Percentiles rank a stretch among this genome's conserved stretches.
phyloP scores from a whole-genome alignment of 2,888 invertebrate species.

The Bombylius major region DNA sequence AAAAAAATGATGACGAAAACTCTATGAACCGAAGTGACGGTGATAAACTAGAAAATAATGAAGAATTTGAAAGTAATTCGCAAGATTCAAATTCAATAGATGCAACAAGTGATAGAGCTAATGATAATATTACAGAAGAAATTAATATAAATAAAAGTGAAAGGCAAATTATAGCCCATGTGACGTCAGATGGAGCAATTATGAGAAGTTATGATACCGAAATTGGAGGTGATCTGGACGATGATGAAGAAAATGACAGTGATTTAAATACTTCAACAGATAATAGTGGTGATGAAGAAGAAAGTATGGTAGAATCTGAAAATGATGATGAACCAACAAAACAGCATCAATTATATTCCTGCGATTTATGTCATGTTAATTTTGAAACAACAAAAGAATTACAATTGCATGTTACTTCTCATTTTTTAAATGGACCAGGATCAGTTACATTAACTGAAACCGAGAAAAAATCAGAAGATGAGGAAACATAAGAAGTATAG shows the following conservation, averaged over 20 bases:
- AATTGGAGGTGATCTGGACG: conserved; percentile 13
- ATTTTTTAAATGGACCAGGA: conserved; percentile 34
- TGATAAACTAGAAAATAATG: conserved; percentile 9
- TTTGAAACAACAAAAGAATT: conserved; percentile 33
- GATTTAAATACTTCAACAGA: conserved; percentile 7
- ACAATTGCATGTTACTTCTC: conserved; percentile 35
- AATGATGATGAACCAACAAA: conserved; percentile 9
- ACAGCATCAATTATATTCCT: conserved; percentile 21
- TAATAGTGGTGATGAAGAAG: conserved; percentile 4
- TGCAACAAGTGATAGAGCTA: neutral
- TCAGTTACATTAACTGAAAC: conserved; percentile 24
- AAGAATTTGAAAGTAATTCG: conserved; percentile 14
- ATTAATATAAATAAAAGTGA: conserved; percentile 2
- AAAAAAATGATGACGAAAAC: conserved; percentile 7
- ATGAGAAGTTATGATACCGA: conserved; percentile 12
- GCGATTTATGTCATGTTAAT: conserved; percentile 35
- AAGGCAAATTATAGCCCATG: neutral
- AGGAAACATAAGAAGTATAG: neutral
- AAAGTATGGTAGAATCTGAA: conserved; percentile 2
- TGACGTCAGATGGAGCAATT: neutral
- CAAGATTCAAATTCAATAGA: conserved; percentile 16
- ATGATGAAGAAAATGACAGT: conserved; percentile 15
- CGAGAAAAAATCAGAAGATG: neutral
- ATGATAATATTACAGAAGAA: conserved; percentile 5
- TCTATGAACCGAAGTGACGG: conserved; percentile 11